These are phyloP conservation scores for Mya arenaria DNA, from an alignment of 1,140 invertebrate species.

Conservation along the genomic window DNA sequence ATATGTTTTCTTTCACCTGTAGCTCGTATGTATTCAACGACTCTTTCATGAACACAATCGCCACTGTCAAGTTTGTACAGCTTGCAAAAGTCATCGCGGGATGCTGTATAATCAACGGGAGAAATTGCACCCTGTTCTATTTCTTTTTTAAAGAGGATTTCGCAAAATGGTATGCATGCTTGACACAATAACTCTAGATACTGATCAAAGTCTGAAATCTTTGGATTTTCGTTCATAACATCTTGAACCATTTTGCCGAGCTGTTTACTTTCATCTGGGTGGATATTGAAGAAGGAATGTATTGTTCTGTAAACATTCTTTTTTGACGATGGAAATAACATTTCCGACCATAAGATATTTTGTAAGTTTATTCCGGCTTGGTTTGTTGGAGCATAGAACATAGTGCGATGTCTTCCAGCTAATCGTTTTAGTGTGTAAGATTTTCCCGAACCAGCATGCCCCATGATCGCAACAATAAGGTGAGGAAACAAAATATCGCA, in stretches of 20 bases:
- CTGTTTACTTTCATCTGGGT: not conserved
- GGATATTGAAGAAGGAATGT: not conserved
- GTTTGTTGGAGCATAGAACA: conserved; percentile 3
- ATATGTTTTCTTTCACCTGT: not conserved
- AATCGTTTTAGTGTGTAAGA: not conserved
- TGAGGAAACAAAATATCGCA: not conserved
- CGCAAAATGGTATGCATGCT: not conserved
- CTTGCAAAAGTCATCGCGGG: not conserved
- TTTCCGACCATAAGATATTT: not conserved
- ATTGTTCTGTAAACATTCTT: not conserved
- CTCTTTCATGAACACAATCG: not conserved
- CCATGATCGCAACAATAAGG: not conserved
- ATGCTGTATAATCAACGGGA: not conserved
- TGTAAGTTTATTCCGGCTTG: not conserved
- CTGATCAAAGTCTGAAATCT: not conserved
- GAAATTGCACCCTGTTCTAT: not conserved
- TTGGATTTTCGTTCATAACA: not conserved
- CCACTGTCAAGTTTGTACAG: not conserved
- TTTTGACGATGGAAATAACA: not conserved
- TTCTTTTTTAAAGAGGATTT: not conserved
- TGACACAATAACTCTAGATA: not conserved
- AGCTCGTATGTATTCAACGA: not conserved
- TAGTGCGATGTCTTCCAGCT: not conserved
- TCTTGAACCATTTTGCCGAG: not conserved
- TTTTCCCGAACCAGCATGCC: not conserved